phyloP scores from a whole-genome alignment of 1,140 invertebrate genomes.

The Vanessa atalanta region DNA sequence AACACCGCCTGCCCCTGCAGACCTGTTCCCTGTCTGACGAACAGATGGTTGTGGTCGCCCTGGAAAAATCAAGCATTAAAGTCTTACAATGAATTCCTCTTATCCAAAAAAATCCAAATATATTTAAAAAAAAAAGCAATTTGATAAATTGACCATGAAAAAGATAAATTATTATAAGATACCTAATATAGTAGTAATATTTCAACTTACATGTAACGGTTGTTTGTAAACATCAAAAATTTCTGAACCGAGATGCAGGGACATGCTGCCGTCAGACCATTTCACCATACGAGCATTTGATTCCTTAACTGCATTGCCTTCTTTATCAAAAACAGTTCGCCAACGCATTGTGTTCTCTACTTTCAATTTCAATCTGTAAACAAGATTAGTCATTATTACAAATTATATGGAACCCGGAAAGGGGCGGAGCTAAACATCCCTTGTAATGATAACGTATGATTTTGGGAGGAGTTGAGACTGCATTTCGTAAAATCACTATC shows the following conservation, averaged over 20 bases:
- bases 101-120: too few species aligned
- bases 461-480: too few species aligned
- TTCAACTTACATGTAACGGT: constrained; percentile 85
- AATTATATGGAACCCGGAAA: not conserved
- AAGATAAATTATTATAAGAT: too few species aligned
- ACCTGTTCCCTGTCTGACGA: constrained; percentile 98
- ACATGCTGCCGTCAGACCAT: constrained; percentile 99
- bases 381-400: not conserved
- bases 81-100: too few species aligned
- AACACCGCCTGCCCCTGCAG: constrained; percentile 98
- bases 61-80: constrained; percentile 60
- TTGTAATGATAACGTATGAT: too few species aligned
- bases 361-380: constrained; percentile 89
- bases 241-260: constrained; percentile 97
- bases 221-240: constrained; percentile 99
- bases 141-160: not conserved
- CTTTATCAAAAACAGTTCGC: constrained; percentile 92
- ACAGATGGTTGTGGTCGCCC: constrained; percentile 96
- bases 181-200: not conserved
- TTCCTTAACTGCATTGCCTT: constrained; percentile 92
- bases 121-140: not conserved
- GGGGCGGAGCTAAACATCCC: too few species aligned
- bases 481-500: too few species aligned
- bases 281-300: constrained; percentile 97
- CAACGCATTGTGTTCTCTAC: constrained; percentile 99